Evolutionary conservation across 2,888 invertebrate species (phyloP).

Genomic region (Ceriagrion tenellum): DNA sequence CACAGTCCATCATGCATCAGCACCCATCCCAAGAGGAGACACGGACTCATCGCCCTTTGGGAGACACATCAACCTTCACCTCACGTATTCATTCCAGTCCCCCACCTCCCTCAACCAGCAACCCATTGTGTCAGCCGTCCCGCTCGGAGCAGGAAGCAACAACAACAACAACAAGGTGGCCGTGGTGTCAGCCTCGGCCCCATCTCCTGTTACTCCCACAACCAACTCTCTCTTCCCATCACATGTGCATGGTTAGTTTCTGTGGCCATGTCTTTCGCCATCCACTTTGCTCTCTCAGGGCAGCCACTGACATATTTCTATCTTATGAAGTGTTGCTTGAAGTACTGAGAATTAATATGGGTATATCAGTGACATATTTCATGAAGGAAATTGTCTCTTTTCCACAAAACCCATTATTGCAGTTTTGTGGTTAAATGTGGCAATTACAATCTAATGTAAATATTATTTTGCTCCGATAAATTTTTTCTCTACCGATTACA

Average conservation of each 20-base stretch:
- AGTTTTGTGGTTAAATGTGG: too few species aligned
- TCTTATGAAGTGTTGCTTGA: too few species aligned
- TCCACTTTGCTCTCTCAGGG: too few species aligned
- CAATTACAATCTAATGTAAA: too few species aligned
- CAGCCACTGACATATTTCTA: too few species aligned
- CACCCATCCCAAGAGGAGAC: constrained; percentile 82
- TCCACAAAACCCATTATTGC: too few species aligned
- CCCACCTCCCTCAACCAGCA: constrained; percentile 77
- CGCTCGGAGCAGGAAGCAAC: constrained; percentile 76
- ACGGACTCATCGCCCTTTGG: constrained; percentile 78
- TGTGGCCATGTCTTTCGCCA: not conserved
- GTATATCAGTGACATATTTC: too few species aligned
- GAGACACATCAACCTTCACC: constrained; percentile 91
- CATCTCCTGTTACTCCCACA: constrained; percentile 76
- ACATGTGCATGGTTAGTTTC: constrained; percentile 76
- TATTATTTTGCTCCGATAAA: too few species aligned
- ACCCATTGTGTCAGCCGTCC: constrained; percentile 39
- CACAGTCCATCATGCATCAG: constrained; percentile 79
- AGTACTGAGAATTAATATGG: too few species aligned
- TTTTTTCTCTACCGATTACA: too few species aligned
- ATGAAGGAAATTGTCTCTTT: too few species aligned
- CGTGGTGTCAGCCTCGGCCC: constrained; percentile 73
- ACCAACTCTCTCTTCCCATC: constrained; percentile 77
- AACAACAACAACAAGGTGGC: not conserved
- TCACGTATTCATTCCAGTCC: constrained; percentile 93